Evolutionary conservation across 1,140 invertebrate genomes (phyloP), one percentile per base, ranked within the genome.

Genomic region (Trichomalopsis sarcophagae): DNA sequence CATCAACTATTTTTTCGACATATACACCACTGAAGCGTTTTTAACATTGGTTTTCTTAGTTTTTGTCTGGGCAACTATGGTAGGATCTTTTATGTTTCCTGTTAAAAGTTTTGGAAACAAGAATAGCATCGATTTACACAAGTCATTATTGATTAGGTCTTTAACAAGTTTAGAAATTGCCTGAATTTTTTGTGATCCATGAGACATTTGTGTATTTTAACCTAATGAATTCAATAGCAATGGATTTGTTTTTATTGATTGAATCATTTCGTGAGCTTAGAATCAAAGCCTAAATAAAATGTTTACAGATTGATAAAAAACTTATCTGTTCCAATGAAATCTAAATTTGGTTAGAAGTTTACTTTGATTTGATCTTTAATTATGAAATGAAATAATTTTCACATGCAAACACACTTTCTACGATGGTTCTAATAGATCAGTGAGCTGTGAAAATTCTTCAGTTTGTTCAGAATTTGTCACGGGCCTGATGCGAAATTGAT

Each of bases 261-360:
- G 55, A 66, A 91, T 87, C 91, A 91, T 40, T 86, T 40, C n/a
- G 81, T 82, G 14, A 91, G 80, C 13, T 88, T 21, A n/a, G 86
- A 85, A 44, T 91, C 89, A 11, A 91, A 82, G 7, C 89, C 89
- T 82, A 91, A 87, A 47, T n/a, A n/a, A n/a, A n/a, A n/a, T n/a
- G 88, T 40, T 69, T 68, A 78, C 13, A 76, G n/a, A 62, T 23
- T 33, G 21, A 33, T 33, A 5, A 50, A 17, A 30, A 66, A 79
- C 7, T 14, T 27, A 73, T 81, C 2, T 4, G 27, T 30, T 81
- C 50, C 7, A 11, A 30, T 7, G 21, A 33, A 27, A 81, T 81
- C 33, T 30, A n/a, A 73, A 0, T 81, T 81, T 23, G 40, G 21
- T 55, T 47, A n/a, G n/a, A n/a, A n/a, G n/a, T n/a, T n/a, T n/a